Evolutionary conservation across 1,140 invertebrate genomes (phyloP).

Genomic region (Dendrolimus kikuchii): DNA sequence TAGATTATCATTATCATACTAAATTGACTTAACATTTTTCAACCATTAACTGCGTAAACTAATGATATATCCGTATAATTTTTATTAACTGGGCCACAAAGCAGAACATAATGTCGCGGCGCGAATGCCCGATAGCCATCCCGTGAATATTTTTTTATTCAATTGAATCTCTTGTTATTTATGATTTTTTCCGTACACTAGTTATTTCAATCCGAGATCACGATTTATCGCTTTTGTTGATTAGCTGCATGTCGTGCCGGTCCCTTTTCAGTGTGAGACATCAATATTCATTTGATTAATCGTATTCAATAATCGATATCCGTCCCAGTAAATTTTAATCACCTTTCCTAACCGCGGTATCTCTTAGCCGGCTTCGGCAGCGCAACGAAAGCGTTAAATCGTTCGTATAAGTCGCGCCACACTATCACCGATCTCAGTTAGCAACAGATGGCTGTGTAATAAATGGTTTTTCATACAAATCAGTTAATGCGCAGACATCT

Average conservation of each 20-base stretch:
- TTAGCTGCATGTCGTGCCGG: slow-evolving; percentile 53
- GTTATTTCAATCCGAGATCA: slow-evolving; percentile 60
- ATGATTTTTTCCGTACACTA: slow-evolving; percentile 48
- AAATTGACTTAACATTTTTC: slow-evolving; percentile 70
- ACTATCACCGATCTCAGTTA: slow-evolving; percentile 10
- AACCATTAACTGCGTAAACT: slow-evolving; percentile 70
- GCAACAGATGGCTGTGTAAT: slow-evolving; percentile 1
- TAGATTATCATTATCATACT: slow-evolving; percentile 71
- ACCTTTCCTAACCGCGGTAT: slow-evolving; percentile 1
- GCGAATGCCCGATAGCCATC: slow-evolving; percentile 71
- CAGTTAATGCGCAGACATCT: too few relatives aligned
- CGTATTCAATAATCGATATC: not conserved
- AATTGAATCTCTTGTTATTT: slow-evolving; percentile 29
- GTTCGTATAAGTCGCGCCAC: not conserved
- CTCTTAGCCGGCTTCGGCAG: slow-evolving; percentile 8
- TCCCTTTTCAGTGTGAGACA: slow-evolving; percentile 13
- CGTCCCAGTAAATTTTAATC: slow-evolving; percentile 3
- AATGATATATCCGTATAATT: slow-evolving; percentile 58
- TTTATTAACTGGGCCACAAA: slow-evolving; percentile 64
- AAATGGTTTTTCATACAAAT: too few relatives aligned
- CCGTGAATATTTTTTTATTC: slow-evolving; percentile 36
- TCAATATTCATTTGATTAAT: not conserved
- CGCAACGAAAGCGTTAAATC: slow-evolving; percentile 7
- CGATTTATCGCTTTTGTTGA: slow-evolving; percentile 57
- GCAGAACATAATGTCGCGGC: slow-evolving; percentile 52